A percentile compares a stretch with the other conserved stretches of the same genome.
These are phyloP conservation scores for Ecliptopera silaceata DNA, from an alignment of 2,888 invertebrate species.

Conservation along the genomic window DNA sequence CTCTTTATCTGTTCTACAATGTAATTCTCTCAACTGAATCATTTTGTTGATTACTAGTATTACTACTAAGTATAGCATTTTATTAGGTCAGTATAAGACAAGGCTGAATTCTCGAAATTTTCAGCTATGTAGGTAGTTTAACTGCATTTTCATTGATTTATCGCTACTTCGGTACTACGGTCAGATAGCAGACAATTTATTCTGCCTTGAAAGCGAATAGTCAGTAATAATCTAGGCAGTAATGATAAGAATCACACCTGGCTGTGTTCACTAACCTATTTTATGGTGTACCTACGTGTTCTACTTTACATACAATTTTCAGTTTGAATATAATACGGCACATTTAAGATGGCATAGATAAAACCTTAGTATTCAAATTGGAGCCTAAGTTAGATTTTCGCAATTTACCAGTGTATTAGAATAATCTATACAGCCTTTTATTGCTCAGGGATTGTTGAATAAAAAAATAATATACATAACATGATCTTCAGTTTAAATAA, in stretches of 20 bases:
- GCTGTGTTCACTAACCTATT: conserved; percentile 2
- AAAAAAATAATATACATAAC: too few relatives aligned
- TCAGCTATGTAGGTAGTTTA: neutral
- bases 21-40: too few relatives aligned
- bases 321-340: neutral
- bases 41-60: too few relatives aligned
- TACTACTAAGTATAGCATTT: too few relatives aligned
- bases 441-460: too few relatives aligned
- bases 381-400: too few relatives aligned
- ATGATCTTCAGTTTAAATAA: too few relatives aligned
- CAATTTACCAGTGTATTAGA: too few relatives aligned
- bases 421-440: too few relatives aligned
- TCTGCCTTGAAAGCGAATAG: conserved; percentile 15
- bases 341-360: too few relatives aligned
- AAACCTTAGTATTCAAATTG: too few relatives aligned
- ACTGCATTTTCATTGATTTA: conserved; percentile 21
- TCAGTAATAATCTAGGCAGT: conserved; percentile 6
- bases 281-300: neutral
- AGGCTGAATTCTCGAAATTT: neutral
- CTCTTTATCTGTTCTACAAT: too few relatives aligned
- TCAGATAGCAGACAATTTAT: conserved; percentile 16
- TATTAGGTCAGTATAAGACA: neutral
- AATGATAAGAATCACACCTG: conserved; percentile 11
- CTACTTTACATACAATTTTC: neutral
- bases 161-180: conserved; percentile 2